phyloP scores from a whole-genome alignment of 2,113 vertebrate species.

The Hystrix cristata region DNA sequence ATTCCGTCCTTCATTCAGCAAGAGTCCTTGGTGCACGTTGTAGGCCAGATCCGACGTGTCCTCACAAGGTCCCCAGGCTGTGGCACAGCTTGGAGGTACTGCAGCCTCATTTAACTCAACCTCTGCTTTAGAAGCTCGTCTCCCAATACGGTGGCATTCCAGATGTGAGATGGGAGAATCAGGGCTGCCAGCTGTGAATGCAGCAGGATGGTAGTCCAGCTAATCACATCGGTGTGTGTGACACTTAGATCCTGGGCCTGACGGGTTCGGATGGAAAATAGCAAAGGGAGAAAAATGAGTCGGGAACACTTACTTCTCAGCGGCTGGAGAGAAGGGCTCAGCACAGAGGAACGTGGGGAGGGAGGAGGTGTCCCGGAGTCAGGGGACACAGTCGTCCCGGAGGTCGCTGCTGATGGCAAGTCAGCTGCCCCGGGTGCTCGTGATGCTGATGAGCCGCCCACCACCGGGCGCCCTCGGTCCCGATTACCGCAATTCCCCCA shows the following conservation, averaged over 20 bases:
- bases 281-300: background rate
- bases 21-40: background rate
- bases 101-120: background rate
- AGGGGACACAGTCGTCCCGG: rapidly evolving
- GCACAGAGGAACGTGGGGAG: background rate
- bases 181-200: background rate
- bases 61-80: background rate
- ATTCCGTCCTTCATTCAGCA: background rate
- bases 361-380: background rate
- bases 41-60: too few species aligned
- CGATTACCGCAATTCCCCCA: background rate
- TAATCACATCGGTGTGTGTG: too few species aligned
- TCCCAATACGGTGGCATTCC: background rate
- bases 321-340: background rate
- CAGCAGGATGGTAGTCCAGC: background rate
- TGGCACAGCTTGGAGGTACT: background rate
- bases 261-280: background rate
- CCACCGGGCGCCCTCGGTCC: too few species aligned
- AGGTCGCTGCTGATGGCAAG: too few species aligned
- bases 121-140: background rate
- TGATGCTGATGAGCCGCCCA: background rate
- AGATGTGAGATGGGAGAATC: too few species aligned
- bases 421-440: background rate
- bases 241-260: background rate
- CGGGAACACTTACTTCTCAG: background rate